These are phyloP conservation scores for Puma concolor DNA, from an alignment of 2,113 vertebrate species.

Conservation along the genomic window DNA sequence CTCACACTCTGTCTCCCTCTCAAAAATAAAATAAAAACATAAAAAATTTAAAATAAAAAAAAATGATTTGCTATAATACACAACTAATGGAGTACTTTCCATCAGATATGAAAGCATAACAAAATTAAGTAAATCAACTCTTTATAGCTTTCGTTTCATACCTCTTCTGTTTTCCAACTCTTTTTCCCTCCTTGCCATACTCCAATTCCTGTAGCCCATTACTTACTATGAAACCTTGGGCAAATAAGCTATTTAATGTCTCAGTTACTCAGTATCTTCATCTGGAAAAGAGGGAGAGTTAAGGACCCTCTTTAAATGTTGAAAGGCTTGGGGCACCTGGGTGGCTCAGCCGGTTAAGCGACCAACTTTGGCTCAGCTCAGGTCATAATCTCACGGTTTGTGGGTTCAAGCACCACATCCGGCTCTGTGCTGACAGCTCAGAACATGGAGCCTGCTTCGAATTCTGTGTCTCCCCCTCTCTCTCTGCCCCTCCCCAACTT, in stretches of 20 bases:
- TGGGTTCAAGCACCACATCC: no score
- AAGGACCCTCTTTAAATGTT: conserved; percentile 37
- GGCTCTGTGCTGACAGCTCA: no score
- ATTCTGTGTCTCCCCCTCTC: no score
- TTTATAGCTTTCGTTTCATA: conserved; percentile 31
- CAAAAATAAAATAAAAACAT: no score
- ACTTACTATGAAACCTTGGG: conserved; percentile 28
- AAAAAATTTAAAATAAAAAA: not conserved
- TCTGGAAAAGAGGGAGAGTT: conserved; percentile 7
- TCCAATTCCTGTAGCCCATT: conserved; percentile 7
- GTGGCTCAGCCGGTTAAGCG: no score
- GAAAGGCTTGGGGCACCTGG: not conserved
- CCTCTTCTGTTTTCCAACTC: conserved; percentile 45
- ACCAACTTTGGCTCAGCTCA: no score
- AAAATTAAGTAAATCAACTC: conserved; percentile 44
- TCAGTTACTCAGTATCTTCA: conserved; percentile 51
- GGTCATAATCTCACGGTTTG: no score
- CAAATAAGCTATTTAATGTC: conserved; percentile 35
- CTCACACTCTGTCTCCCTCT: no score
- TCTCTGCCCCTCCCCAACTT: no score
- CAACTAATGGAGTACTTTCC: not conserved
- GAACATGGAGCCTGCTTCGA: no score
- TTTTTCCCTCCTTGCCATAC: conserved; percentile 8
- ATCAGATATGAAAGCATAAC: conserved; percentile 18
- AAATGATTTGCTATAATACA: conserved; percentile 28